Evolutionary conservation across 2,113 vertebrate species (phyloP).

Genomic region (Eonycteris spelaea): DNA sequence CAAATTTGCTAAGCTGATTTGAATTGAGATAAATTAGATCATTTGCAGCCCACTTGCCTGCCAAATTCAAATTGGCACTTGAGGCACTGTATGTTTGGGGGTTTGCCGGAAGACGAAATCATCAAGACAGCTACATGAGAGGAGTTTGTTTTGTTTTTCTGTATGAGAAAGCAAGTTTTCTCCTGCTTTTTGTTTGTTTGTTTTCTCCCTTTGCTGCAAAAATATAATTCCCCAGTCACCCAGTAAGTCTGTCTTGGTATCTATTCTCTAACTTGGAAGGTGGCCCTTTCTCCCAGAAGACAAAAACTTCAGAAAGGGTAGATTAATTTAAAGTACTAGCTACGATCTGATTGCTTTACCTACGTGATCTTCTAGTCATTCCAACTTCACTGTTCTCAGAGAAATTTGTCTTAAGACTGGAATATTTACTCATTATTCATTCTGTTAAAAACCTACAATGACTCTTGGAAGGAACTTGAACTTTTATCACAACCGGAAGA

Average conservation of each 20-base stretch:
- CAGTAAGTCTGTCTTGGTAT: background rate
- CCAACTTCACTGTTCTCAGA: background rate
- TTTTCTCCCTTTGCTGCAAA: background rate
- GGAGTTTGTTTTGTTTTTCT: constrained; percentile 66
- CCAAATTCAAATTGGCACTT: constrained; percentile 79
- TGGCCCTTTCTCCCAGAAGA: background rate
- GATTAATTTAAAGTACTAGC: background rate
- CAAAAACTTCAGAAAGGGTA: background rate
- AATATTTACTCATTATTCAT: constrained; percentile 30
- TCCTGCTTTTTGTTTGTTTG: constrained; percentile 25
- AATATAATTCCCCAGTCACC: background rate
- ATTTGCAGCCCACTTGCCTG: constrained; percentile 78
- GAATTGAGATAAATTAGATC: constrained; percentile 85
- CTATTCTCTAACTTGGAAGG: background rate
- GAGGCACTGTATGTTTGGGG: constrained; percentile 62
- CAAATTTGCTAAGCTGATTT: constrained; percentile 79
- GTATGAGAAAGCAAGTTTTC: background rate
- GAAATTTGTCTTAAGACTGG: background rate
- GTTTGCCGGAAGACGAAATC: constrained; percentile 65
- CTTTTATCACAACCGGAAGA: background rate
- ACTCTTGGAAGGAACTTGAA: constrained; percentile 22
- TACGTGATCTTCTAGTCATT: background rate
- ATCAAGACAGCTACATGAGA: constrained; percentile 41
- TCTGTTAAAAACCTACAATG: constrained; percentile 16
- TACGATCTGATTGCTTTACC: background rate